Evolutionary conservation across 1,140 invertebrate species (phyloP).

Genomic region (Aphelenchoides besseyi): DNA sequence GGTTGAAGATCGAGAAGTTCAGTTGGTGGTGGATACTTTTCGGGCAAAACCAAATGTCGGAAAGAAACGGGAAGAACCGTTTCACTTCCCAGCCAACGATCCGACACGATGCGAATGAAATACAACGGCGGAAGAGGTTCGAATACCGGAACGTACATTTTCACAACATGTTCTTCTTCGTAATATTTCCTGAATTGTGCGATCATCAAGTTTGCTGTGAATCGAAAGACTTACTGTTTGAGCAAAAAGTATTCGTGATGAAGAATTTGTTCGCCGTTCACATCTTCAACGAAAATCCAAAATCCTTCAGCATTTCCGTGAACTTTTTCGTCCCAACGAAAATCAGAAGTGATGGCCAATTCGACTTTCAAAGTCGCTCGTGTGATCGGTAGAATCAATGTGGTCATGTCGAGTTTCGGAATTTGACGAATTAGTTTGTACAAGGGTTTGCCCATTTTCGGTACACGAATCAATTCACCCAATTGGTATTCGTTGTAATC

Average conservation of each 20-base stretch:
- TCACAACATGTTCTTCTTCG: slow-evolving; percentile 88
- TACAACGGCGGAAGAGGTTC: slow-evolving; percentile 97
- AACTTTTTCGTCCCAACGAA: slow-evolving; percentile 96
- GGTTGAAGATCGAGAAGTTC: slow-evolving; percentile 96
- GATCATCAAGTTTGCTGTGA: background rate
- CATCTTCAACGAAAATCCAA: slow-evolving; percentile 98
- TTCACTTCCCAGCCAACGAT: slow-evolving; percentile 73
- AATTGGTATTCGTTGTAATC: slow-evolving; percentile 95
- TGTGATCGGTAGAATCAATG: slow-evolving; percentile 78
- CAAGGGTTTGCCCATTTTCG: slow-evolving; percentile 92
- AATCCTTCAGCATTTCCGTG: slow-evolving; percentile 94
- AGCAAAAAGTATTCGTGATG: slow-evolving; percentile 97
- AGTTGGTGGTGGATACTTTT: slow-evolving; percentile 95
- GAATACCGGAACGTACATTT: slow-evolving; percentile 97
- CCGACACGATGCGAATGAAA: slow-evolving; percentile 75
- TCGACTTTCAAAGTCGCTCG: slow-evolving; percentile 88
- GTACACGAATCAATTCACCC: slow-evolving; percentile 88
- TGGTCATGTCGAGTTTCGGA: slow-evolving; percentile 57
- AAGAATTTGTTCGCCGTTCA: slow-evolving; percentile 85
- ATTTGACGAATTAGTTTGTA: slow-evolving; percentile 92
- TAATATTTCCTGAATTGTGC: slow-evolving; percentile 73
- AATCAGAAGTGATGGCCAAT: slow-evolving; percentile 96
- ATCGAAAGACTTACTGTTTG: slow-evolving; percentile 69
- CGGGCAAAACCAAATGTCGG: slow-evolving; percentile 90
- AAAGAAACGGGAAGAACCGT: slow-evolving; percentile 95